Percentiles rank a stretch among this genome's conserved stretches.
Conservation (phyloP, 2,797 vertebrate species). For the Falco novaeseelandiae region DNA sequence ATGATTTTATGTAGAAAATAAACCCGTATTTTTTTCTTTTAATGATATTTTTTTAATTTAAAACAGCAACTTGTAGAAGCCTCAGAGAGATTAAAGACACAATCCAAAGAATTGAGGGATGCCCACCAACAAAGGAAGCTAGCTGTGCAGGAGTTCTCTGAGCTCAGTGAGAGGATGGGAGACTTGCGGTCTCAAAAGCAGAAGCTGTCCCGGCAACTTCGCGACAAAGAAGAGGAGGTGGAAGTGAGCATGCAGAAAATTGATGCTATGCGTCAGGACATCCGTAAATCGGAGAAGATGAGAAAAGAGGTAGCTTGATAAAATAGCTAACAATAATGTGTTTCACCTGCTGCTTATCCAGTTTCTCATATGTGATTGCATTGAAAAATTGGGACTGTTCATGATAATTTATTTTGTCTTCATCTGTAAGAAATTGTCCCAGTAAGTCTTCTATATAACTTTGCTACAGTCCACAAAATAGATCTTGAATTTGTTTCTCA, state of each 20-base stretch:
- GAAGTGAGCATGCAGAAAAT: constrained; percentile 88
- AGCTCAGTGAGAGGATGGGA: constrained; percentile 89
- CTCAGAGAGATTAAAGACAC: constrained; percentile 89
- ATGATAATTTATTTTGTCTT: background rate
- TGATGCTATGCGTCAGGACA: constrained; percentile 88
- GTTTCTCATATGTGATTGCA: background rate
- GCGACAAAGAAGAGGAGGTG: constrained; percentile 94
- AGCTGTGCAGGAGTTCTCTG: constrained; percentile 92
- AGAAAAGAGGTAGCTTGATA: constrained; percentile 85
- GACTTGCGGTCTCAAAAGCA: constrained; percentile 92
- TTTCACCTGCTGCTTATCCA: background rate
- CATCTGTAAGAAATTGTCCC: background rate
- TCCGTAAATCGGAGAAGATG: constrained; percentile 88
- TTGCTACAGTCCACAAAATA: background rate
- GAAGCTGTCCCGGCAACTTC: constrained; percentile 89
- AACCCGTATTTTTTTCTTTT: background rate
- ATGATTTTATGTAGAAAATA: background rate
- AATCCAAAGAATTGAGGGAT: constrained; percentile 93
- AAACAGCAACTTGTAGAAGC: constrained; percentile 90
- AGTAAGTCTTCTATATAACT: background rate
- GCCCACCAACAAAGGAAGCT: constrained; percentile 91
- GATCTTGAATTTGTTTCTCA: background rate
- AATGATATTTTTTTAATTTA: background rate
- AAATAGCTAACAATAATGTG: background rate
- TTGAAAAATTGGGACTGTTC: background rate